Evolutionary conservation across 2,113 vertebrate genomes (phyloP).

Genomic region (Charadrius vociferus): DNA sequence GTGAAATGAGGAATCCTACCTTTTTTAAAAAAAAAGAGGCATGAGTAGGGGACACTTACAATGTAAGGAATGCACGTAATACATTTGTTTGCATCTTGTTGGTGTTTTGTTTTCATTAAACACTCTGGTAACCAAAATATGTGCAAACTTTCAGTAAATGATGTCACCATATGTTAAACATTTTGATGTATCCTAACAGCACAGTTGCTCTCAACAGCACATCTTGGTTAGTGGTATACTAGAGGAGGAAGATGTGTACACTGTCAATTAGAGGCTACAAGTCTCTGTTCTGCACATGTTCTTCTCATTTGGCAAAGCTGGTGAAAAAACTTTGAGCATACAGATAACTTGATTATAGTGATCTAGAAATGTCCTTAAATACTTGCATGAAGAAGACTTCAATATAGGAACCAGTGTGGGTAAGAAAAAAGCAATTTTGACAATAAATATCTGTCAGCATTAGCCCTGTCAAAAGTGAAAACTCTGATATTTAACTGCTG

Average conservation of each 20-base stretch:
- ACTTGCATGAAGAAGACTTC: not conserved
- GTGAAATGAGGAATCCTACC: not conserved
- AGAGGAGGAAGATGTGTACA: not conserved
- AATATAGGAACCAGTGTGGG: not conserved
- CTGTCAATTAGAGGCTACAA: not conserved
- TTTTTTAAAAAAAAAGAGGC: not conserved
- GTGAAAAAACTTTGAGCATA: not conserved
- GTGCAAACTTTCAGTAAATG: not conserved
- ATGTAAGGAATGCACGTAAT: not conserved
- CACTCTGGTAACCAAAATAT: not conserved
- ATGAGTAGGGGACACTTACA: not conserved
- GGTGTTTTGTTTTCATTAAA: not conserved
- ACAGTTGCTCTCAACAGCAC: not conserved
- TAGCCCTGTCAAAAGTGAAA: not conserved
- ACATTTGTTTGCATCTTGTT: not conserved
- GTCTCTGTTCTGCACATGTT: not conserved
- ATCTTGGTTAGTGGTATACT: not conserved
- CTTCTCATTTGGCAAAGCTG: rapidly evolving
- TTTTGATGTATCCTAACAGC: not conserved
- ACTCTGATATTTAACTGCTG: not conserved
- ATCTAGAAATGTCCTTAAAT: not conserved
- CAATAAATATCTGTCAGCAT: rapidly evolving
- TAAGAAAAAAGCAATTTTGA: not conserved
- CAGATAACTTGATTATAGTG: not conserved
- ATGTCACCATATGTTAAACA: not conserved